Conservation (phyloP, 2,797 vertebrate genomes). For the Acipenser ruthenus region DNA sequence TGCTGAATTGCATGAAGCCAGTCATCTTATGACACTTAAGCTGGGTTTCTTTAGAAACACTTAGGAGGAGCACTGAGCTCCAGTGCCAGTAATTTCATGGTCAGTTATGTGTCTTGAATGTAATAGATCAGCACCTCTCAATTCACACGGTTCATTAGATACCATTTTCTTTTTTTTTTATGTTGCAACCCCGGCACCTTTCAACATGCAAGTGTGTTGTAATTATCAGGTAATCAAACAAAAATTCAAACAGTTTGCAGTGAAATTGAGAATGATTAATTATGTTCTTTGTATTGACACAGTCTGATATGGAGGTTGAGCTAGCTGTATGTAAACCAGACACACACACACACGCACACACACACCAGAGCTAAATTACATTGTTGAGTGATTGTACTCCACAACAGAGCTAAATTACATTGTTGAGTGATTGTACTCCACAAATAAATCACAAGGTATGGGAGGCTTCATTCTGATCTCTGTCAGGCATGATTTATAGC, state of each 20-base stretch:
- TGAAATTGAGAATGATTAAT: constrained; percentile 52
- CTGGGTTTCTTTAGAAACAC: constrained; percentile 33
- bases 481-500: constrained; percentile 60
- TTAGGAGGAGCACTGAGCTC: constrained; percentile 35
- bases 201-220: no score
- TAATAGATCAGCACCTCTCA: constrained; percentile 41
- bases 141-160: constrained; percentile 47
- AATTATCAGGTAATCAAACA: constrained; percentile 40
- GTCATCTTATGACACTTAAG: constrained; percentile 27
- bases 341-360: no score
- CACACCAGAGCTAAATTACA: no score
- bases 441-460: constrained; percentile 24
- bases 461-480: constrained; percentile 47
- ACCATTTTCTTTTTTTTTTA: constrained; percentile 21
- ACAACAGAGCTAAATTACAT: no score
- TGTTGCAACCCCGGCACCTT: no score
- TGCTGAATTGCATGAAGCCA: constrained; percentile 5
- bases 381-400: no score
- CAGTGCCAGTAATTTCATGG: constrained; percentile 40
- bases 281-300: constrained; percentile 47
- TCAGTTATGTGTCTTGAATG: constrained; percentile 42
- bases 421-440: no score
- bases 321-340: constrained; percentile 30
- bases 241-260: constrained; percentile 47
- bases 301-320: constrained; percentile 40